Conservation (phyloP, 1,140 invertebrate species). For the Matsumurasca onukii region DNA sequence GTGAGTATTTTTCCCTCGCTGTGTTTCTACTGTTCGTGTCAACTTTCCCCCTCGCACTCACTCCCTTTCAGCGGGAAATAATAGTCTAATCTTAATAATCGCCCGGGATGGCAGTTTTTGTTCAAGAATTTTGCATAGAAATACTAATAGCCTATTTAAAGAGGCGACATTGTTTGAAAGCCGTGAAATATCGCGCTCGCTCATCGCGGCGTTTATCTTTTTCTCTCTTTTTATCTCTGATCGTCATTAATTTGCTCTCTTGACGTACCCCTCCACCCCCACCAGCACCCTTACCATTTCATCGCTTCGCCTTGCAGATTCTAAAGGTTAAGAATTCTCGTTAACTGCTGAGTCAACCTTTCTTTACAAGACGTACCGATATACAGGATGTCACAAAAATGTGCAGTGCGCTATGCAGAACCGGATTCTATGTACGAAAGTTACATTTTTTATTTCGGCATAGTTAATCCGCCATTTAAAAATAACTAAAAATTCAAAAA, state of each 20-base stretch:
- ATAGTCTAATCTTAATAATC: constrained; percentile 35
- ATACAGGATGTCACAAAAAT: too few relatives aligned
- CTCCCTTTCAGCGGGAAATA: constrained; percentile 31
- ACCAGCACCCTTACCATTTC: too few relatives aligned
- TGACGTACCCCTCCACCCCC: constrained; percentile 15
- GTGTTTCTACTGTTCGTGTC: background rate
- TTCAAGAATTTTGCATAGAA: constrained; percentile 35
- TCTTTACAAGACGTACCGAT: background rate
- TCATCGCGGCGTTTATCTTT: constrained; percentile 22
- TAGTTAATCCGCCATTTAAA: too few relatives aligned
- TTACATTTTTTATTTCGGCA: too few relatives aligned
- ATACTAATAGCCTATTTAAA: constrained; percentile 36
- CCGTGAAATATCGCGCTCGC: constrained; percentile 32
- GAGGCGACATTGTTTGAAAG: constrained; percentile 22
- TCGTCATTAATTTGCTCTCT: constrained; percentile 26
- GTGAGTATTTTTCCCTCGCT: constrained; percentile 36
- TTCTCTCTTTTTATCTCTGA: constrained; percentile 30
- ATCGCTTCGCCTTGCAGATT: too few relatives aligned
- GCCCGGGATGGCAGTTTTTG: constrained; percentile 29
- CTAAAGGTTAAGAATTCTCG: constrained; percentile 20
- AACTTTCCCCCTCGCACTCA: constrained; percentile 22
- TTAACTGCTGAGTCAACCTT: background rate
- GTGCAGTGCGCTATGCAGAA: too few relatives aligned
- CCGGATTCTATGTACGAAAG: too few relatives aligned
- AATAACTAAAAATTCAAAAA: too few relatives aligned